Percentiles rank a stretch among this genome's conserved stretches.
Evolutionary conservation across 2,888 invertebrate genomes (phyloP).

Genomic region (Microctonus brassicae): DNA sequence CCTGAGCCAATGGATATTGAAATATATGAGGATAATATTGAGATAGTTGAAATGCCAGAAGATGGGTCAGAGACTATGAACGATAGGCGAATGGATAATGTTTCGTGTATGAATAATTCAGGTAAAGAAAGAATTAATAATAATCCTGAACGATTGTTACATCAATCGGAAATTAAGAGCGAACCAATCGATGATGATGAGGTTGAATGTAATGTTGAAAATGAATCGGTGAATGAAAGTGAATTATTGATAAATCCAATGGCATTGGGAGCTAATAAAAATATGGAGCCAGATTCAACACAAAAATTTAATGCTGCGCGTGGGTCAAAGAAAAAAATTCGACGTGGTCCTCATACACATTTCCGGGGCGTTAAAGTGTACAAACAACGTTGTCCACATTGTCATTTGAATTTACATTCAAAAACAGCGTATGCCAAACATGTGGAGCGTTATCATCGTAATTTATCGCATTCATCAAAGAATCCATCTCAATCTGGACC

Average conservation of each 20-base stretch:
- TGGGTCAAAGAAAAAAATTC: conserved; percentile 50
- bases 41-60: conserved; percentile 68
- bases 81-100: not conserved
- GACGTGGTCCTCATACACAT: conserved; percentile 61
- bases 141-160: conserved; percentile 59
- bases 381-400: conserved; percentile 61
- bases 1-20: conserved; percentile 73
- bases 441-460: conserved; percentile 61
- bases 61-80: conserved; percentile 43
- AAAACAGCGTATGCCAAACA: conserved; percentile 61
- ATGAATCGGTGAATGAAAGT: conserved; percentile 51
- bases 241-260: conserved; percentile 60
- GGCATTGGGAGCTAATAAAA: conserved; percentile 48
- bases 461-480: not conserved
- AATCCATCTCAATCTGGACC: not conserved
- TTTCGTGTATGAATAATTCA: not conserved
- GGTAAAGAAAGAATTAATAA: conserved; percentile 4
- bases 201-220: conserved; percentile 53
- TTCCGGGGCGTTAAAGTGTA: conserved; percentile 57
- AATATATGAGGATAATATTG: conserved; percentile 42
- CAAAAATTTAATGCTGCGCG: conserved; percentile 46
- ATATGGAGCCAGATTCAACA: conserved; percentile 63
- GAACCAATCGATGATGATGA: conserved; percentile 67
- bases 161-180: conserved; percentile 67
- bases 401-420: conserved; percentile 63